Conservation (phyloP, 2,113 vertebrate species). For the Limanda limanda region DNA sequence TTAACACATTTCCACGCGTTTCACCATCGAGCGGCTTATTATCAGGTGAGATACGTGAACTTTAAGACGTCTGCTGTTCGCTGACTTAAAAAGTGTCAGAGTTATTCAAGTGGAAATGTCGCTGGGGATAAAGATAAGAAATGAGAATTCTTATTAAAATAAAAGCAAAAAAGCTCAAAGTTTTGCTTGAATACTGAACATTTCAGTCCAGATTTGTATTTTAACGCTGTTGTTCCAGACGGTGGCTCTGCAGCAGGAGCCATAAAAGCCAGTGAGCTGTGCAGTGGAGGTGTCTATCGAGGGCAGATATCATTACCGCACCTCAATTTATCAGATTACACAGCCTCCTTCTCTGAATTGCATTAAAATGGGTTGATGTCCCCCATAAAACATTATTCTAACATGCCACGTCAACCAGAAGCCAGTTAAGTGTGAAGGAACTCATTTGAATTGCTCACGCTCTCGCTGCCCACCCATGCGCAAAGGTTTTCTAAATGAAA, state of each 20-base stretch:
- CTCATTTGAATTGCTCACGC: slow-evolving; percentile 43
- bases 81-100: neutral
- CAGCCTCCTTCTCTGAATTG: slow-evolving; percentile 37
- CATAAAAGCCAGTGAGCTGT: slow-evolving; percentile 9
- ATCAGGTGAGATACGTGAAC: neutral
- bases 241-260: neutral
- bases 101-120: neutral
- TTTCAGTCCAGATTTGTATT: neutral
- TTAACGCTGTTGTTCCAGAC: neutral
- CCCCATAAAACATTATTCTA: slow-evolving; percentile 53
- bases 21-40: neutral
- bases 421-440: slow-evolving; percentile 59
- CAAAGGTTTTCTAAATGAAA: slow-evolving; percentile 31
- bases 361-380: slow-evolving; percentile 44
- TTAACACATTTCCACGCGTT: neutral
- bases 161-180: too few relatives aligned
- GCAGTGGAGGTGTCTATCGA: slow-evolving; percentile 19
- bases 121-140: too few relatives aligned
- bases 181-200: too few relatives aligned
- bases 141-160: too few relatives aligned
- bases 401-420: slow-evolving; percentile 40
- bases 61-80: neutral
- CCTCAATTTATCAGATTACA: slow-evolving; percentile 57
- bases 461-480: slow-evolving; percentile 26
- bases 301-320: slow-evolving; percentile 40